These are phyloP conservation scores for Pachypanchax playfairii DNA, from an alignment of 2,113 vertebrate species.

Conservation along the genomic window DNA sequence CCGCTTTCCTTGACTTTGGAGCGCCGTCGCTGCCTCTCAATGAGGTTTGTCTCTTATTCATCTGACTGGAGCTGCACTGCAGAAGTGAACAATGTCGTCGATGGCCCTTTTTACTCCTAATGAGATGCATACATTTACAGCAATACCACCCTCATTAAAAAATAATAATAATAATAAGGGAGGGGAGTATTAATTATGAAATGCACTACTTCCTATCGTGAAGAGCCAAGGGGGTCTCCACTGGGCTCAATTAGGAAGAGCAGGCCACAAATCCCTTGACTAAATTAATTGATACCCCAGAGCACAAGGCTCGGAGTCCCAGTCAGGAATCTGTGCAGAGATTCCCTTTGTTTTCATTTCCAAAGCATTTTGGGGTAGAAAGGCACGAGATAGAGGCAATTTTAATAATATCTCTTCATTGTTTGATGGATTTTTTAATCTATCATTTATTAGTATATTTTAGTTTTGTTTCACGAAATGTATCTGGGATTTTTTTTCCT, in stretches of 20 bases:
- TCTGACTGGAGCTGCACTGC: constrained; percentile 53
- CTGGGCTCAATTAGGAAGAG: constrained; percentile 84
- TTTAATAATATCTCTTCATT: constrained; percentile 66
- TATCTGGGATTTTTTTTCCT: constrained; percentile 37
- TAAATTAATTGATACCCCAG: constrained; percentile 85
- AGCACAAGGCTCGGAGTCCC: constrained; percentile 76
- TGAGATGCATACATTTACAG: constrained; percentile 80
- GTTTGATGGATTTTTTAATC: constrained; percentile 74
- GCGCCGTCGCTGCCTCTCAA: constrained; percentile 54
- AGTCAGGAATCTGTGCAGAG: constrained; percentile 69
- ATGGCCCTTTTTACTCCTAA: constrained; percentile 68
- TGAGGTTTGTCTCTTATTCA: constrained; percentile 60
- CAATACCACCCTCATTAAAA: constrained; percentile 81
- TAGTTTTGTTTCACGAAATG: constrained; percentile 55
- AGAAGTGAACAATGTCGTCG: constrained; percentile 66
- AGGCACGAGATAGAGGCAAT: constrained; percentile 54
- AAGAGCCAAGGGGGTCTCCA: constrained; percentile 78
- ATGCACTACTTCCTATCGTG: constrained; percentile 75
- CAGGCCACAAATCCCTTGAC: constrained; percentile 83
- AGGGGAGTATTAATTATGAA: constrained; percentile 80
- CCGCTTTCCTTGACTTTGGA: constrained; percentile 60
- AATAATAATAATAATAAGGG: constrained; percentile 78
- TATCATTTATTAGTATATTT: constrained; percentile 63
- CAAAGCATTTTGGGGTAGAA: constrained; percentile 65
- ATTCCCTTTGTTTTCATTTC: constrained; percentile 79